A percentile compares a stretch with the other conserved stretches of the same genome.
Evolutionary conservation across 2,888 invertebrate genomes (phyloP).

Genomic region (Drosophila merina): DNA sequence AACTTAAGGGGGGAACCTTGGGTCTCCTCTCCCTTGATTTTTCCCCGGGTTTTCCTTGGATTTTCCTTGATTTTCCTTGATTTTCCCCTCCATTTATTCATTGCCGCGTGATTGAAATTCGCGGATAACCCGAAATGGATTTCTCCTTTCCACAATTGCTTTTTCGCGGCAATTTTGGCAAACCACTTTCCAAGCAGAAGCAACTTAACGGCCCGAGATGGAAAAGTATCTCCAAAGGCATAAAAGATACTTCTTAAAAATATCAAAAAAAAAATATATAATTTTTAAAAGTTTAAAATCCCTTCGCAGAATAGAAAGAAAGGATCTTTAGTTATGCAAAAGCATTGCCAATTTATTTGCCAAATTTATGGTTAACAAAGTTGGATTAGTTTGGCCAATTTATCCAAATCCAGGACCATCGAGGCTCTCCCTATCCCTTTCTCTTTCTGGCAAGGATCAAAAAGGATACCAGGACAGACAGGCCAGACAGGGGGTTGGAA

Average conservation of each 20-base stretch:
- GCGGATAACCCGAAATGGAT: conserved; percentile 83
- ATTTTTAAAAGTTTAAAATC: neutral
- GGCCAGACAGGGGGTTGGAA: too few relatives aligned
- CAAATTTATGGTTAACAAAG: conserved; percentile 60
- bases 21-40: too few relatives aligned
- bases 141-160: conserved; percentile 82
- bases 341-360: conserved; percentile 60
- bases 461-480: conserved; percentile 14
- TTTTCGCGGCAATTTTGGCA: conserved; percentile 81
- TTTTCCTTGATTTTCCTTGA: conserved; percentile 65
- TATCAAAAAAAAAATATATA: neutral
- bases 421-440: neutral
- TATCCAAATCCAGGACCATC: conserved; percentile 31
- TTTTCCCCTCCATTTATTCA: conserved; percentile 9
- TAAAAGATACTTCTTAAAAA: neutral
- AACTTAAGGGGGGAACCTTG: neutral
- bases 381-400: conserved; percentile 49
- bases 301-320: neutral
- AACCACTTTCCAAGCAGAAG: conserved; percentile 66
- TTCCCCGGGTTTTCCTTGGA: conserved; percentile 33
- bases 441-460: neutral
- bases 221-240: too few relatives aligned
- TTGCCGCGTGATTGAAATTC: conserved; percentile 78
- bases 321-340: conserved; percentile 20
- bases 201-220: too few relatives aligned